These are phyloP conservation scores for Podotricha telesiphe DNA, from an alignment of 2,888 invertebrate species.

Conservation along the genomic window DNA sequence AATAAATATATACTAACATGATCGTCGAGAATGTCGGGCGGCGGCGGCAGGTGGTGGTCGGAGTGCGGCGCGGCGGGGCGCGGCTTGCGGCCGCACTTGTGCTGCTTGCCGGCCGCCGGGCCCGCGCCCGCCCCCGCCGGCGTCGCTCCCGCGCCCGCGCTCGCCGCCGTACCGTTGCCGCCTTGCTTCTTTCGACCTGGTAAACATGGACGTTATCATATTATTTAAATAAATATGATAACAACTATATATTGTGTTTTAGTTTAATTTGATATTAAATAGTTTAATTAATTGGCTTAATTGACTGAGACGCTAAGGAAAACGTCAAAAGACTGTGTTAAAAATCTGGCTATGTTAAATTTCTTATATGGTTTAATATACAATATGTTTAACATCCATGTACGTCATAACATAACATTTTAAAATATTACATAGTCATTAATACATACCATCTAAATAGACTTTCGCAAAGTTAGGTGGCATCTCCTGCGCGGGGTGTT, in stretches of 20 bases:
- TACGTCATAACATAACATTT: too few species aligned
- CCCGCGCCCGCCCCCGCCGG: constrained; percentile 25
- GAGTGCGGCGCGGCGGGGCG: constrained; percentile 68
- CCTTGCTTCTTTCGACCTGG: constrained; percentile 50
- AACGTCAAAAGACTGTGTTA: too few species aligned
- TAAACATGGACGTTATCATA: too few species aligned
- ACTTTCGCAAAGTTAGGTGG: constrained; percentile 66
- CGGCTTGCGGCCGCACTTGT: constrained; percentile 77
- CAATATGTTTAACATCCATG: too few species aligned
- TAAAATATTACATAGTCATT: too few species aligned
- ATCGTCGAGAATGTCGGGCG: constrained; percentile 75
- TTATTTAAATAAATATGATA: too few species aligned
- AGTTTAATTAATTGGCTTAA: too few species aligned
- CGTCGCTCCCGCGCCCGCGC: constrained; percentile 54
- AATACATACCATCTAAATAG: constrained; percentile 68
- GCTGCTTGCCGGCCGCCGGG: constrained; percentile 59
- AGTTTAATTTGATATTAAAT: too few species aligned
- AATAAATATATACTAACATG: constrained; percentile 55
- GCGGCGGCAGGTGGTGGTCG: constrained; percentile 80
- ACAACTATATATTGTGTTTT: too few species aligned
- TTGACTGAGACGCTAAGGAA: too few species aligned
- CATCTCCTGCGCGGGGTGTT: constrained; percentile 50
- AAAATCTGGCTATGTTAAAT: too few species aligned
- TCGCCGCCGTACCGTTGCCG: constrained; percentile 44
- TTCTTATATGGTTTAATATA: too few species aligned